A percentile compares a stretch with the other conserved stretches of the same genome.
Conservation (phyloP, 1,140 invertebrate species). For the Platyscapa corneri region DNA sequence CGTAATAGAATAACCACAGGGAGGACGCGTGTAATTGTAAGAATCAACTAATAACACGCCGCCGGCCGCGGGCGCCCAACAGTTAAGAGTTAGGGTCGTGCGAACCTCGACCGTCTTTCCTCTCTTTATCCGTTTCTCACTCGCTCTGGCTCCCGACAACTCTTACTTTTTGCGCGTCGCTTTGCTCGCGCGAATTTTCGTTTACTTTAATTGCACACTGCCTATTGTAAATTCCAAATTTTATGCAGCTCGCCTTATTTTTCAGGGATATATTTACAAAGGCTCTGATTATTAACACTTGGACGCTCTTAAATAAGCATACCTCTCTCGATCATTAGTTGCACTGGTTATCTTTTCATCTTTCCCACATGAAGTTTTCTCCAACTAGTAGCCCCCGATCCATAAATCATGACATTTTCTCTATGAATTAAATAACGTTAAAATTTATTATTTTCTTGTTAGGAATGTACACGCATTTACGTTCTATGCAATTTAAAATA, state of each 20-base stretch:
- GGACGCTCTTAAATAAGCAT: background rate
- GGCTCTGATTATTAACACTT: background rate
- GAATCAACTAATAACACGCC: conserved; percentile 67
- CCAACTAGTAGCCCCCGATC: background rate
- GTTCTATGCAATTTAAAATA: too few species aligned
- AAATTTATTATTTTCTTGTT: too few species aligned
- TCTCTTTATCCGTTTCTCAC: conserved; percentile 33
- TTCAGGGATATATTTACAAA: background rate
- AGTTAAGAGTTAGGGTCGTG: conserved; percentile 51
- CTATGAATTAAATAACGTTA: too few species aligned
- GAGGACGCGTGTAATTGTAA: conserved; percentile 64
- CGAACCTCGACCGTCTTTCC: conserved; percentile 15
- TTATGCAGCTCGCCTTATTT: background rate
- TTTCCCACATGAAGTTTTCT: background rate
- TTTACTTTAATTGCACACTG: conserved; percentile 35
- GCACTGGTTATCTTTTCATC: background rate
- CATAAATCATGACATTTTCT: too few species aligned
- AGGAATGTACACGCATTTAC: too few species aligned
- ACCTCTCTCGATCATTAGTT: background rate
- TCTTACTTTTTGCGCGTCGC: conserved; percentile 47
- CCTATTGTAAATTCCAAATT: background rate
- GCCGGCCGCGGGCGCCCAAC: conserved; percentile 56
- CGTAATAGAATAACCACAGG: conserved; percentile 66
- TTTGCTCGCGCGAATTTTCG: conserved; percentile 12
- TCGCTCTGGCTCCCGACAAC: conserved; percentile 26